These are phyloP conservation scores for Phaedon cochleariae DNA, from an alignment of 2,888 invertebrate genomes.

Conservation along the genomic window DNA sequence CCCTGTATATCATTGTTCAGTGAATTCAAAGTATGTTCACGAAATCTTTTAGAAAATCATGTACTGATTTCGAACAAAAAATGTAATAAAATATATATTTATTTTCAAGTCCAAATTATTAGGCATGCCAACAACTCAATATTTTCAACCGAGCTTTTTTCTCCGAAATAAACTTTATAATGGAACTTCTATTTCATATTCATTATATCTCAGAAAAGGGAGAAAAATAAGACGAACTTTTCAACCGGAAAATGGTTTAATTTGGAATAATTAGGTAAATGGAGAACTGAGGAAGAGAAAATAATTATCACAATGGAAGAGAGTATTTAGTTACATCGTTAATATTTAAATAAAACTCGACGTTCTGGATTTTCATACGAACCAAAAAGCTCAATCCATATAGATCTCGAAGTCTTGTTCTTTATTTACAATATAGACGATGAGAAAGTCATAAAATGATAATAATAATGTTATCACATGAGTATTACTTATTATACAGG, in stretches of 20 bases:
- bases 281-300: background rate
- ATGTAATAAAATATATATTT: no score
- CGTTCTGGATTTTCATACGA: background rate
- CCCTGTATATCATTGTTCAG: no score
- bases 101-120: no score
- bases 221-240: background rate
- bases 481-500: no score
- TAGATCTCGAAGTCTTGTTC: no score
- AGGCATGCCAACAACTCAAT: no score
- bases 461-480: no score
- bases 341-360: background rate
- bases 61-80: no score
- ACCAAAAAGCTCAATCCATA: background rate
- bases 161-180: constrained; percentile 12
- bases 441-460: no score
- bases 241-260: background rate
- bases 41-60: no score
- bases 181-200: constrained; percentile 16
- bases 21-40: no score
- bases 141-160: background rate
- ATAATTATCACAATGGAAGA: background rate
- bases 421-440: no score
- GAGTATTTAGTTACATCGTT: background rate
- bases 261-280: background rate
- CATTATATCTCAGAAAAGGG: background rate